These are phyloP conservation scores for Octomys mimax DNA, from an alignment of 2,797 vertebrate genomes.

Conservation along the genomic window DNA sequence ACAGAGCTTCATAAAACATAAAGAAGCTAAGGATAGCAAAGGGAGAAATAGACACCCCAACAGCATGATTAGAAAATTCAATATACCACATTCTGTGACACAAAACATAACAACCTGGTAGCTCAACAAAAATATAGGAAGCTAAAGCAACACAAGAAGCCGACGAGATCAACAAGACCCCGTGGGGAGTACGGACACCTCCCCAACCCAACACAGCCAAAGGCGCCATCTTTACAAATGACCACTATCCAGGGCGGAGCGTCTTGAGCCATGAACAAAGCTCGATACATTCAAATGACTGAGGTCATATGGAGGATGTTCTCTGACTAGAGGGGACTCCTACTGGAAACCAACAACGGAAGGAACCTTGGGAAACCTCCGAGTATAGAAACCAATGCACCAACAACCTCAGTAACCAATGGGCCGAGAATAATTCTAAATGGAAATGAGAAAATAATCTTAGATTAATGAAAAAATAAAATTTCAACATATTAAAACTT, in stretches of 20 bases:
- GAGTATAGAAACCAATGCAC: not conserved
- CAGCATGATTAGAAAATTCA: not conserved
- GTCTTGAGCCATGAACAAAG: not conserved
- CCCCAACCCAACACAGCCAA: not conserved
- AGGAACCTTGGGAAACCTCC: not conserved
- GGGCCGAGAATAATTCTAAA: not conserved
- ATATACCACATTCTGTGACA: not conserved
- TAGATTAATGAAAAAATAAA: not conserved
- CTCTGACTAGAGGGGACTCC: not conserved
- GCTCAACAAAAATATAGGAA: not conserved
- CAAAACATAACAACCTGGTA: not conserved
- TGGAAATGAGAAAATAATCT: not conserved
- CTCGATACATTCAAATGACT: not conserved
- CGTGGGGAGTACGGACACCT: not conserved
- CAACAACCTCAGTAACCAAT: not conserved
- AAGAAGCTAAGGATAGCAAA: not conserved
- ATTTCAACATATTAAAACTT: not conserved
- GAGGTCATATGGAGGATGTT: not conserved
- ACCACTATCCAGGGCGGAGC: not conserved
- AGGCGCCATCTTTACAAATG: not conserved
- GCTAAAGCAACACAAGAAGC: not conserved
- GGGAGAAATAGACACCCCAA: not conserved
- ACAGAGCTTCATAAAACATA: not conserved
- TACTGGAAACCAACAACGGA: not conserved
- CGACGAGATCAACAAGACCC: not conserved